These are phyloP conservation scores for Plectus sambesii DNA, from an alignment of 1,140 invertebrate species.

Conservation along the genomic window DNA sequence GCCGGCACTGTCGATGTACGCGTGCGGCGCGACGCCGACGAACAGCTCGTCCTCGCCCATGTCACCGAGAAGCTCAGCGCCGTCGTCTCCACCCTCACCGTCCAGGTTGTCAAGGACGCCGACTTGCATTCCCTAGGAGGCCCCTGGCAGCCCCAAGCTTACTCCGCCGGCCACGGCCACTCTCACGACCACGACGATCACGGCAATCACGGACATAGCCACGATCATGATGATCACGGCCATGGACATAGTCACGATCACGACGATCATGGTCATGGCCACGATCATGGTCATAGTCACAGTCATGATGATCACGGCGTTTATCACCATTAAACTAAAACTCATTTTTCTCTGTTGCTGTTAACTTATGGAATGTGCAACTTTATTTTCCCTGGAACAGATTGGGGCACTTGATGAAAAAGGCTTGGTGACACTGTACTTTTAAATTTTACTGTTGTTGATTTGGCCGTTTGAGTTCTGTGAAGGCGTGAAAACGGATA, in stretches of 20 bases:
- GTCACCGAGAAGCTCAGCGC: constrained; percentile 54
- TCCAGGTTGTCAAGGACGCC: constrained; percentile 55
- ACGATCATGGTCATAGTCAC: not conserved
- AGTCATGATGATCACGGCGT: not conserved
- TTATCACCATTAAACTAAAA: too few relatives aligned
- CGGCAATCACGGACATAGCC: constrained; percentile 10
- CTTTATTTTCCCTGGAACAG: too few relatives aligned
- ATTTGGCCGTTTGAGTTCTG: too few relatives aligned
- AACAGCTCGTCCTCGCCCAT: constrained; percentile 56
- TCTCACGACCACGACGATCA: constrained; percentile 12
- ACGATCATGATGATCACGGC: too few relatives aligned
- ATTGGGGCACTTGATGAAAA: too few relatives aligned
- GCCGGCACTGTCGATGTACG: constrained; percentile 48
- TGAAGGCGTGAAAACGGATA: too few relatives aligned
- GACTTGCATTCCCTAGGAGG: constrained; percentile 7
- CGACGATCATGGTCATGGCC: constrained; percentile 13
- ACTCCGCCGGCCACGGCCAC: constrained; percentile 19
- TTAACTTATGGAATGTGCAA: too few relatives aligned
- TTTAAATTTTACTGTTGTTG: too few relatives aligned
- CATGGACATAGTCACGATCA: constrained; percentile 12
- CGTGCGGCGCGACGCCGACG: constrained; percentile 57
- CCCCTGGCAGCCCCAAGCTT: constrained; percentile 22
- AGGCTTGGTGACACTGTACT: too few relatives aligned
- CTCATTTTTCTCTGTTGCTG: too few relatives aligned
- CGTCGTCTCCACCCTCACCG: constrained; percentile 53